Base-by-base conservation (phyloP, 2,113 vertebrate species). In the Siniperca knerii region DNA sequence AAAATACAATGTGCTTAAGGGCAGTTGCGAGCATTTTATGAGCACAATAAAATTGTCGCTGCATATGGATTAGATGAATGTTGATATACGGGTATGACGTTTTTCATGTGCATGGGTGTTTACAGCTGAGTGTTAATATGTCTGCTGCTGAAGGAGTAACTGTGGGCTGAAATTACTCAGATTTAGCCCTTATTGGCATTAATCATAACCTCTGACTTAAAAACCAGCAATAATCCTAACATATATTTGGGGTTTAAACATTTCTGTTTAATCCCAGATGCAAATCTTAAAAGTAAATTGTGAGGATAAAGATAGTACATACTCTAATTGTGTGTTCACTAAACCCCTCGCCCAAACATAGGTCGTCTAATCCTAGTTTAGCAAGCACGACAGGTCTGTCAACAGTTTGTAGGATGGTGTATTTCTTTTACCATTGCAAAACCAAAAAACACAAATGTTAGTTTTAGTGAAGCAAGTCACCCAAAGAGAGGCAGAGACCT, bases 21-120 rank as follows among this genome's bases (percentile, higher is more conserved):
- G 96, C 97, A 97, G 96, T 97, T 96, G 92, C 95, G 94, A 96
- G 96, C 92, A 90, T 97, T 98, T 98, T 98, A 99, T 95, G 94
- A 96, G 93, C 57, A 94, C 95, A 95, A 97, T 99, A 98, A 98
- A 96, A 94, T 95, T 95, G 94, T 95, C 93, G 87, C 91, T 94
- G 94, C 88, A 90, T 90, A 94, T 88, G 92, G 93, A 94, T 95
- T 93, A 91, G 90, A 92, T 91, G 89, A 81, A 85, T 88, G 70
- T 90, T 93, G 92, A 94, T 93, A 90, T 92, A 94, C 29, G 84
- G 79, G 81, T 83, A 69, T 79, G 82, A 83, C 66, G 48, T 85
- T 90, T 88, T 86, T 88, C 82, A 81, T 84, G 64, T 87, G 86
- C 80, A 72, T 69, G 79, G 82, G 91, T 94, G 92, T 92, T 94